A percentile compares a stretch with the other conserved stretches of the same genome.
These are phyloP conservation scores for Oncorhynchus masou DNA, from an alignment of 2,113 vertebrate genomes.

Conservation along the genomic window DNA sequence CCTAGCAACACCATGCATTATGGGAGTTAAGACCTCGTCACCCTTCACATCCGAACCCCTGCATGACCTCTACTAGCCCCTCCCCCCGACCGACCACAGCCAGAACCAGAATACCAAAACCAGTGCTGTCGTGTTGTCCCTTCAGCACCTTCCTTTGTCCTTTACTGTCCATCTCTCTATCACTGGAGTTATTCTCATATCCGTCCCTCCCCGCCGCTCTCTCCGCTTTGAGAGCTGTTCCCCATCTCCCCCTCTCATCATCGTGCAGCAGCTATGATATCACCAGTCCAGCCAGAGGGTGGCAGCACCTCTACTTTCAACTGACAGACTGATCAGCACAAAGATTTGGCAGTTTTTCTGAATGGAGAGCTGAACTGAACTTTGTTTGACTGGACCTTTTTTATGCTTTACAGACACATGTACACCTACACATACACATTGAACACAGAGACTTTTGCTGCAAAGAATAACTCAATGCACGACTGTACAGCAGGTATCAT, in stretches of 20 bases:
- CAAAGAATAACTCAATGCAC: slow-evolving; percentile 12
- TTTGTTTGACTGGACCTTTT: slow-evolving; percentile 23
- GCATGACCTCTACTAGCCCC: slow-evolving; percentile 53
- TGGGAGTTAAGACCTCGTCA: slow-evolving; percentile 78
- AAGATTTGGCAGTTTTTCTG: slow-evolving; percentile 10
- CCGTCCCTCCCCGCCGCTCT: slow-evolving; percentile 50
- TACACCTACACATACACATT: slow-evolving; percentile 3
- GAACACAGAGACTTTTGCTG: not conserved
- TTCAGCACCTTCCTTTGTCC: slow-evolving; percentile 20
- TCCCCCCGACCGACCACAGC: slow-evolving; percentile 57
- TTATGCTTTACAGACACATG: slow-evolving; percentile 4
- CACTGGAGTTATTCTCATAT: slow-evolving; percentile 48
- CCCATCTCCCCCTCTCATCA: slow-evolving; percentile 1
- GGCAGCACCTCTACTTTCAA: slow-evolving; percentile 24
- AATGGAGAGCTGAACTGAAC: slow-evolving; percentile 9
- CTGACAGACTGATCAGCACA: slow-evolving; percentile 27
- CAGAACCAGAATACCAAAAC: slow-evolving; percentile 82
- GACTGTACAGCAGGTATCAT: slow-evolving; percentile 18
- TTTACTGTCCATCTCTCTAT: slow-evolving; percentile 30
- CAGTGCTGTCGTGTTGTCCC: slow-evolving; percentile 62
- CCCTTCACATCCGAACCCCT: slow-evolving; percentile 30
- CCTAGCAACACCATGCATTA: slow-evolving; percentile 96
- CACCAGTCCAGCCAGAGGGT: slow-evolving; percentile 41
- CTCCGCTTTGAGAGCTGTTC: slow-evolving; percentile 21
- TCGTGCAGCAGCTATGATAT: slow-evolving; percentile 13